Evolutionary conservation across 2,113 vertebrate species (phyloP).

Genomic region (Antigone vipio): DNA sequence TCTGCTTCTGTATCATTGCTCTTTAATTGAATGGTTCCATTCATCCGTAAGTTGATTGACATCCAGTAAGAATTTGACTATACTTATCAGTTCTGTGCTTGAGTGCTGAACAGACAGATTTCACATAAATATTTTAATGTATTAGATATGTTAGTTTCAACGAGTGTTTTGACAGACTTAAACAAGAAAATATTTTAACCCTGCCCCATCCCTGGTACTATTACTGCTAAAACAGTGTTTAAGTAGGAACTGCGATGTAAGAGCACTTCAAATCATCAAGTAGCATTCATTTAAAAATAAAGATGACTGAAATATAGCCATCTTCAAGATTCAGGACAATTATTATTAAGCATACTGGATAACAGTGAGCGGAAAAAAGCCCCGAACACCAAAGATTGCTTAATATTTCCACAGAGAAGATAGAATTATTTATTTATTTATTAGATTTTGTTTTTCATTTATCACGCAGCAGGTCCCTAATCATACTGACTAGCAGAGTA

Average conservation of each 20-base stretch:
- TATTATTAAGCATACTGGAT: background rate
- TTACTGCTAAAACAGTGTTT: background rate
- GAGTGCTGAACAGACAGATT: slow-evolving; percentile 8
- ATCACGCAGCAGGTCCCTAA: background rate
- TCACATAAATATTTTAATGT: background rate
- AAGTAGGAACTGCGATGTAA: background rate
- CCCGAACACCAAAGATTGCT: background rate
- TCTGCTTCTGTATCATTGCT: background rate
- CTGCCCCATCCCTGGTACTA: background rate
- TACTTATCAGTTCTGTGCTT: background rate
- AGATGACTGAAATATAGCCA: background rate
- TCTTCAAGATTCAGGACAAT: background rate
- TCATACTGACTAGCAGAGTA: background rate
- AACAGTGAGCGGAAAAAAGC: background rate
- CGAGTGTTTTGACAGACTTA: background rate
- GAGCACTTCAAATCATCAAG: background rate
- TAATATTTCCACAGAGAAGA: background rate
- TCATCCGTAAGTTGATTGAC: background rate
- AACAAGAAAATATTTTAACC: slow-evolving; percentile 13
- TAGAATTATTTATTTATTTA: too few species aligned
- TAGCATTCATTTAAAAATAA: background rate
- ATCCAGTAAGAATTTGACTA: background rate
- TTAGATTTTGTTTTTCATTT: background rate
- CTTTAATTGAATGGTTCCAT: background rate
- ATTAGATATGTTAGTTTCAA: background rate